Evolutionary conservation across 2,797 vertebrate species (phyloP).

Genomic region (Pogoniulus pusillus): DNA sequence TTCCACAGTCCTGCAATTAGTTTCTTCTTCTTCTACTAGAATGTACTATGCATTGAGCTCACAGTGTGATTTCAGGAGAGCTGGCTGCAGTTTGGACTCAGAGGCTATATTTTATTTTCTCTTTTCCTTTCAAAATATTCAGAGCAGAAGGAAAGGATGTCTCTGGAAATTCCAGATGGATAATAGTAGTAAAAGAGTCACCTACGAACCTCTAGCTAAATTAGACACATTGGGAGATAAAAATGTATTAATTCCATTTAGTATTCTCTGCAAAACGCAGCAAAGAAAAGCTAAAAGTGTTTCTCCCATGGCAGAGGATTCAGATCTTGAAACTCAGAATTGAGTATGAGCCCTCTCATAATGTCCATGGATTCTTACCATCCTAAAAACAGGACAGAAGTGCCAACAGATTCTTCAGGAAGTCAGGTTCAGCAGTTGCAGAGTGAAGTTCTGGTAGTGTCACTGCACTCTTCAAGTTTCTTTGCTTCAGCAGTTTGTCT

Average conservation of each 20-base stretch:
- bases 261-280: background rate
- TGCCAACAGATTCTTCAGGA: background rate
- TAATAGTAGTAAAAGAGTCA: background rate
- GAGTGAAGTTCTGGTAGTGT: background rate
- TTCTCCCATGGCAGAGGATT: background rate
- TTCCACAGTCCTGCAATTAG: no score
- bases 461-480: background rate
- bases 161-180: background rate
- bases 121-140: background rate
- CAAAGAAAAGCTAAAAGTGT: background rate
- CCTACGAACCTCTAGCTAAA: background rate
- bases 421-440: background rate
- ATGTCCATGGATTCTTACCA: background rate
- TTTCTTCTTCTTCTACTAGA: no score
- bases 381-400: background rate
- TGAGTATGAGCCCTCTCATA: background rate
- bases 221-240: background rate
- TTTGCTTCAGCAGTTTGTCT: background rate
- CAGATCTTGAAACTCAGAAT: background rate
- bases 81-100: no score
- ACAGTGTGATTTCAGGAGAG: no score
- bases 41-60: no score
- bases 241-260: background rate
- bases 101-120: background rate
- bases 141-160: background rate